Conservation (phyloP, 2,113 vertebrate species). For the Gnathonemus echidnorhynchus region DNA sequence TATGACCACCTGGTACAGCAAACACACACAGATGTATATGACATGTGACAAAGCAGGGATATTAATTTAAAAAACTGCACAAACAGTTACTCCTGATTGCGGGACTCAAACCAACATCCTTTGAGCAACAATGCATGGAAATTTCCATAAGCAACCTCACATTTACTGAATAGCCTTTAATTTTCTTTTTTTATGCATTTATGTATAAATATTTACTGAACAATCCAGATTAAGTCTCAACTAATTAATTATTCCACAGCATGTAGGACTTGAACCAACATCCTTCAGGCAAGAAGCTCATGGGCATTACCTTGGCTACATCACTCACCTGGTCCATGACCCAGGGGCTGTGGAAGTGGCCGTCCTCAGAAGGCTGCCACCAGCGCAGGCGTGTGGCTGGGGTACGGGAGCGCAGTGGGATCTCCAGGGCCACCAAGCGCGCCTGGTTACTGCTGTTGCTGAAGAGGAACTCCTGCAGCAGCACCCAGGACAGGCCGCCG, state of each 20-base stretch:
- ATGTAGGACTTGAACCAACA: neutral
- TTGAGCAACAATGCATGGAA: neutral
- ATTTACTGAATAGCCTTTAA: neutral
- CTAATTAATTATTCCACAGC: too few relatives aligned
- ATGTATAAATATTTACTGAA: neutral
- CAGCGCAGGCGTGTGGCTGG: conserved; percentile 81
- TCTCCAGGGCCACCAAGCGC: conserved; percentile 85
- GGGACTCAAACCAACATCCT: neutral
- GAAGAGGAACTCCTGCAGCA: conserved; percentile 94
- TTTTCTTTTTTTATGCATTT: neutral
- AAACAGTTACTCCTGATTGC: neutral
- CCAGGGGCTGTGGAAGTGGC: conserved; percentile 95
- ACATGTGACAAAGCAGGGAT: neutral
- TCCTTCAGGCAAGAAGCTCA: neutral
- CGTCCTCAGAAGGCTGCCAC: conserved; percentile 94
- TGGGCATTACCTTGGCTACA: neutral
- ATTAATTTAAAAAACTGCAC: neutral
- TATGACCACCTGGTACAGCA: conserved; percentile 73
- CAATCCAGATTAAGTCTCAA: neutral
- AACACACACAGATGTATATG: neutral
- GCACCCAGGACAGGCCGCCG: conserved; percentile 81
- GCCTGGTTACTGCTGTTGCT: conserved; percentile 92
- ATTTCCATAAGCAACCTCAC: neutral
- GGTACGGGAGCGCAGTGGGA: conserved; percentile 81
- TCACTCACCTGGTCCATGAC: conserved; percentile 78